phyloP scores from a whole-genome alignment of 2,113 vertebrate genomes.

The Leiothrix lutea region DNA sequence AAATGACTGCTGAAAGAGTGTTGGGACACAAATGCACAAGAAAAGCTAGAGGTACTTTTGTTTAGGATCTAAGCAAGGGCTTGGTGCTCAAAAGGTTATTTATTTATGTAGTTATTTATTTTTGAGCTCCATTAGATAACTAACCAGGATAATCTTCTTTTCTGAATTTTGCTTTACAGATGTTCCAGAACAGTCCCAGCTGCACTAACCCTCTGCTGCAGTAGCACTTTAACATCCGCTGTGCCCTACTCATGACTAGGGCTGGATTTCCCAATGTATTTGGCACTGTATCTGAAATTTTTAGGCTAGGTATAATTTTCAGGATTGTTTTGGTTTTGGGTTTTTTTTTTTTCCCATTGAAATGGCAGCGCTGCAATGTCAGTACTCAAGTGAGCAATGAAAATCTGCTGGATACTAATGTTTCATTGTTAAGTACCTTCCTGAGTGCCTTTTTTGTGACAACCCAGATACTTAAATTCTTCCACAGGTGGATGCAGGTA shows the following conservation, averaged over 20 bases:
- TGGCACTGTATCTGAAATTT: background rate
- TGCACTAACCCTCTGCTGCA: background rate
- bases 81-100: background rate
- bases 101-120: background rate
- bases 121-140: background rate
- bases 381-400: background rate
- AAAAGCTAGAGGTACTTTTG: background rate
- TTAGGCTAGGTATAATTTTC: background rate
- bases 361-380: background rate
- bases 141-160: background rate
- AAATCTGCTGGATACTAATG: background rate
- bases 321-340: background rate
- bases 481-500: background rate
- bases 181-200: background rate
- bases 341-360: background rate
- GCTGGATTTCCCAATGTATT: background rate
- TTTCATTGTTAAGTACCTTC: slow-evolving; percentile 1
- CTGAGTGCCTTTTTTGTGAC: background rate
- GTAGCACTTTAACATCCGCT: background rate
- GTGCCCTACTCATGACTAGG: background rate
- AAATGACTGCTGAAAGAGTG: background rate
- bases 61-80: background rate
- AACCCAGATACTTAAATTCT: background rate
- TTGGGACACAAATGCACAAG: background rate
- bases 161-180: background rate